Base-by-base conservation (phyloP, 1,140 invertebrate species). In the Pseudomyrmex concolor region DNA sequence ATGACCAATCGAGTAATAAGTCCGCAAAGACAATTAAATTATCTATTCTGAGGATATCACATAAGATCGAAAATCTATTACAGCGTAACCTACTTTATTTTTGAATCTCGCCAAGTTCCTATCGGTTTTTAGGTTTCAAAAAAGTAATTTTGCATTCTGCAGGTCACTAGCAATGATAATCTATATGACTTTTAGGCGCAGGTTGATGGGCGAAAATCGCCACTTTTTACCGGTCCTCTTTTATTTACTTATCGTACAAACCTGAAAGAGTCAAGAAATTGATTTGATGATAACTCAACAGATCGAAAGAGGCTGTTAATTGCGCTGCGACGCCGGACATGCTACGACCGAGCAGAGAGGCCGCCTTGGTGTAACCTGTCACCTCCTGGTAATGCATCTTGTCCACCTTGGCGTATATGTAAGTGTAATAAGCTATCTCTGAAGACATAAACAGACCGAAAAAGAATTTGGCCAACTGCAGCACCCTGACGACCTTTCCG, bases 401-500 rank as follows among this genome's bases (percentile, higher is more conserved):
- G 80, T 96, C 95, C 60, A 99, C 98, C 95, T 98, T 97, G 13
- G 98, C 97, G 94, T 98, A 99, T 84, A 99, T 98, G 90, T 99
- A 99, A 0, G 98, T 98, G 86, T 96, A 97, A 93, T 99, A 99
- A 0, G 98, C 98, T 0, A 99, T 96, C 94, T 99, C 98, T 5
- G 97, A 96, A 0, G 98, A 97, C 92, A 97, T 96, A 88, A 97
- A 97, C 13, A 97, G 94, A 2, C 98, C 98, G 94, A 97, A 98
- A 76, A 97, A 95, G 50, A 93, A 91, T 92, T 95, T 93, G 22
- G 93, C 80, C 25, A 94, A 85, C 93, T 95, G 93, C 80, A 95
- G 89, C 55, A 90, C 85, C 10, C 86, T 7, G 59, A 95, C 74
- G 5, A 90, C 91, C 17, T 89, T 88, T 2, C 93, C 93, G 89